These are phyloP conservation scores for Clupea harengus DNA, from an alignment of 2,113 vertebrate species.

Conservation along the genomic window DNA sequence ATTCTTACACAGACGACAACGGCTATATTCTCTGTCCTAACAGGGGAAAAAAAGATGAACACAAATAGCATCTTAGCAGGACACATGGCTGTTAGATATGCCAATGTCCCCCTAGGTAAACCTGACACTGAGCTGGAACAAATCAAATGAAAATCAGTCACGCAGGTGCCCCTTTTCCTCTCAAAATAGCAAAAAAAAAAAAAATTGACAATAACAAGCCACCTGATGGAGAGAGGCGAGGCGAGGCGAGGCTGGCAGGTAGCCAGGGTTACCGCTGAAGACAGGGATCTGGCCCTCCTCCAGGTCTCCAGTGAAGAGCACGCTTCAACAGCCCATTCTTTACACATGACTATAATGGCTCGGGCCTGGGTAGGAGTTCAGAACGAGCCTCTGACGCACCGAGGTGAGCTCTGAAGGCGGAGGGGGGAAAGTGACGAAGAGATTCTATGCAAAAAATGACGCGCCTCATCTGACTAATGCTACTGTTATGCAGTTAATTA, in stretches of 20 bases:
- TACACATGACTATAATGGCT: neutral
- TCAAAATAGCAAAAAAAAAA: conserved; percentile 26
- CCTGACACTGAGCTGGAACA: neutral
- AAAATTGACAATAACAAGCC: conserved; percentile 15
- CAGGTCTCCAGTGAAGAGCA: conserved; percentile 10
- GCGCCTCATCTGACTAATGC: neutral
- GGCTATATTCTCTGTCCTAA: neutral
- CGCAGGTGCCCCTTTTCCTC: conserved; percentile 1
- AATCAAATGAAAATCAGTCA: conserved; percentile 17
- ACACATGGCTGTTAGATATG: neutral
- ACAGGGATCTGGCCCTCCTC: neutral
- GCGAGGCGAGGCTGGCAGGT: too few relatives aligned
- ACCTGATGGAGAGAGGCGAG: conserved; percentile 21
- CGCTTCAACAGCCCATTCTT: neutral
- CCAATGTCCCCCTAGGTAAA: neutral
- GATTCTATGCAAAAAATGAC: neutral
- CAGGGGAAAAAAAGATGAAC: neutral
- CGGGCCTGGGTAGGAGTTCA: neutral
- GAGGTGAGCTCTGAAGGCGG: neutral
- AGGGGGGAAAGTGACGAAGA: neutral
- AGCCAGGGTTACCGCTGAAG: conserved; percentile 7
- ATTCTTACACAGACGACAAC: neutral
- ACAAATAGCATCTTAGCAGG: conserved; percentile 4
- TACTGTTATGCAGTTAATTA: neutral
- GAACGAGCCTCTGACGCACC: neutral